Percentiles rank a stretch among this genome's conserved stretches.
phyloP scores from a whole-genome alignment of 2,113 vertebrate species.

The Camelus bactrianus region DNA sequence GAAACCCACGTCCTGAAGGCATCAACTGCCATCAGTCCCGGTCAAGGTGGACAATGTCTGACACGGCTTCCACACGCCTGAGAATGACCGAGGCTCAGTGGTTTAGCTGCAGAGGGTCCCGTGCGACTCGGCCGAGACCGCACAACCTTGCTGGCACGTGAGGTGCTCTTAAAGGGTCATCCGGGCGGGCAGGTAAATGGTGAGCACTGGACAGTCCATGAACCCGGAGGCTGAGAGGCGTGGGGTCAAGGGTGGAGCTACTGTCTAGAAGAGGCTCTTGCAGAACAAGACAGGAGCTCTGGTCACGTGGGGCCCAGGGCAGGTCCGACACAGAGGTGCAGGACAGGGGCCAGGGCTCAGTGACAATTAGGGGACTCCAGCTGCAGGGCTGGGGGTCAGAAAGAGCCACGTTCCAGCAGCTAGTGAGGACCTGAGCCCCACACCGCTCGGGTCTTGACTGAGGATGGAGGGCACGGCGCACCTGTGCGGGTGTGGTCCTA shows the following conservation, averaged over 20 bases:
- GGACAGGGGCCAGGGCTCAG: neutral
- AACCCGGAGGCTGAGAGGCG: neutral
- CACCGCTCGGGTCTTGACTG: neutral
- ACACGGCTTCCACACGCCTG: fast-evolving
- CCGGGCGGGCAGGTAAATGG: neutral
- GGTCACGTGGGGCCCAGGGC: neutral
- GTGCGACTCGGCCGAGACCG: too few species aligned
- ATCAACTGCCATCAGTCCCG: neutral
- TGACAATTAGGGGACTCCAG: neutral
- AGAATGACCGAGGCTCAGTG: neutral
- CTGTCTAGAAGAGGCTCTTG: neutral
- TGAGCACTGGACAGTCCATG: neutral
- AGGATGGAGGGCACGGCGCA: fast-evolving
- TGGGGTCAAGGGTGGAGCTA: neutral
- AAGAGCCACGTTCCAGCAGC: neutral
- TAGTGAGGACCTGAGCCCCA: neutral
- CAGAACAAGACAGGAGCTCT: neutral
- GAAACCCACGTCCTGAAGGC: neutral
- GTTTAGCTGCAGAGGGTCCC: neutral
- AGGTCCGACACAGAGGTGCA: neutral
- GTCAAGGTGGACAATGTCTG: too few species aligned
- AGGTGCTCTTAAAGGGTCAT: neutral
- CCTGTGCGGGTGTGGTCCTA: fast-evolving
- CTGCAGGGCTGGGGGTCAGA: neutral
- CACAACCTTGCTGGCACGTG: neutral